phyloP scores from a whole-genome alignment of 2,113 vertebrate species.

The Prochilodus magdalenae region DNA sequence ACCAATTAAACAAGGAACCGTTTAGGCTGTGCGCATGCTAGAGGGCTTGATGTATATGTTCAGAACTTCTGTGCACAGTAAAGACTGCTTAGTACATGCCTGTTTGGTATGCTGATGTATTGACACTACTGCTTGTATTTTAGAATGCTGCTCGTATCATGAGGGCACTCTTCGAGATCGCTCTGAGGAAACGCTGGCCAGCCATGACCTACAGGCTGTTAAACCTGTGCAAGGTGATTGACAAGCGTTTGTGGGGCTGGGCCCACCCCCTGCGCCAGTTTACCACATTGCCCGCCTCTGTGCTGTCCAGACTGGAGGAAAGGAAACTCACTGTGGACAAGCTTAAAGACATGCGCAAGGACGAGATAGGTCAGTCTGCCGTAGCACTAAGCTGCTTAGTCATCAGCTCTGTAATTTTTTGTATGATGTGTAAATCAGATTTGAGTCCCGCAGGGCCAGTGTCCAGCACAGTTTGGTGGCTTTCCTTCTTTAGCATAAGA shows the following conservation, averaged over 20 bases:
- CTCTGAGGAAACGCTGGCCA: conserved; percentile 95
- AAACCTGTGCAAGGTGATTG: conserved; percentile 95
- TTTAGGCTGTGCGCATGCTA: not conserved
- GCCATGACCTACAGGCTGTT: conserved; percentile 95
- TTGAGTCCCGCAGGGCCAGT: too few relatives aligned
- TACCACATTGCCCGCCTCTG: conserved; percentile 81
- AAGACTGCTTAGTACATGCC: too few relatives aligned
- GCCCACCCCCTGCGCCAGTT: conserved; percentile 94
- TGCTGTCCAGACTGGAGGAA: conserved; percentile 90
- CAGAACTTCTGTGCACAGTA: not conserved
- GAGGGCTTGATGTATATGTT: not conserved
- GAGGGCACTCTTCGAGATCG: conserved; percentile 95
- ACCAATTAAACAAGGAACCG: not conserved
- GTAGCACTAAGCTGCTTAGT: too few relatives aligned
- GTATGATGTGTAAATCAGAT: too few relatives aligned
- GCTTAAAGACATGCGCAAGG: conserved; percentile 97
- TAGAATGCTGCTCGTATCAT: conserved; percentile 97
- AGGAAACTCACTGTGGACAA: conserved; percentile 94
- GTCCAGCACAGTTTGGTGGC: too few relatives aligned
- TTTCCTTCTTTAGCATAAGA: too few relatives aligned
- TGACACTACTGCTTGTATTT: not conserved
- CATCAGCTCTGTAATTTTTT: not conserved
- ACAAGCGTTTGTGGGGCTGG: conserved; percentile 95
- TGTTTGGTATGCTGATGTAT: too few relatives aligned
- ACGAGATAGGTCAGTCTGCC: conserved; percentile 91